phyloP scores from a whole-genome alignment of 2,797 vertebrate genomes.

The Crax fasciolata region DNA sequence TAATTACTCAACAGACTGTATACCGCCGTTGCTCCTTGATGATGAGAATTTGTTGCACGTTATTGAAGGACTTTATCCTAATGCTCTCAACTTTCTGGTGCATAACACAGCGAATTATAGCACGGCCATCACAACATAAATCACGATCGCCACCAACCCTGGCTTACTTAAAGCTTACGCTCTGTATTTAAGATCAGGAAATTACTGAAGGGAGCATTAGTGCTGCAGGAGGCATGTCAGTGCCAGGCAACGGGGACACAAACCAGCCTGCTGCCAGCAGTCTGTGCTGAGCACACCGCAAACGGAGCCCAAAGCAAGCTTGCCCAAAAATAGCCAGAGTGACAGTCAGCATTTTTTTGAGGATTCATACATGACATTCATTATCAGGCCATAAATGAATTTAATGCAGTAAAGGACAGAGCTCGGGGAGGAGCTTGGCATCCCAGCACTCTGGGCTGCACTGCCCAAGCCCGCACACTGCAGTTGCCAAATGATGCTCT shows the following conservation, averaged over 20 bases:
- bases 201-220: background rate
- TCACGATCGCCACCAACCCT: background rate
- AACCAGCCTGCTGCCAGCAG: background rate
- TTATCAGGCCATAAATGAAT: accelerated
- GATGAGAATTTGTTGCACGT: background rate
- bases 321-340: background rate
- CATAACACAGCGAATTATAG: constrained; percentile 10
- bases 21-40: background rate
- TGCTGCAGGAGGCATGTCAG: background rate
- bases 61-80: constrained; percentile 8
- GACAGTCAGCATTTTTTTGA: background rate
- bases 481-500: accelerated
- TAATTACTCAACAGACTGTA: constrained; percentile 49
- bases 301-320: background rate
- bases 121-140: background rate
- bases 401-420: background rate
- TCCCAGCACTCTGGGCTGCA: background rate
- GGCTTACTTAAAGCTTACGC: background rate
- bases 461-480: background rate
- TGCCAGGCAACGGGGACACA: background rate
- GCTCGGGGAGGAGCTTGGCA: background rate
- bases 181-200: background rate
- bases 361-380: background rate
- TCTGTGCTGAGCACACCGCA: background rate
- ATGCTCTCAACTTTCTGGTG: constrained; percentile 25